Evolutionary conservation across 37 sponge, comb jelly and placozoan genomes (phyloP).

Genomic region (Haliclona indistincta): DNA sequence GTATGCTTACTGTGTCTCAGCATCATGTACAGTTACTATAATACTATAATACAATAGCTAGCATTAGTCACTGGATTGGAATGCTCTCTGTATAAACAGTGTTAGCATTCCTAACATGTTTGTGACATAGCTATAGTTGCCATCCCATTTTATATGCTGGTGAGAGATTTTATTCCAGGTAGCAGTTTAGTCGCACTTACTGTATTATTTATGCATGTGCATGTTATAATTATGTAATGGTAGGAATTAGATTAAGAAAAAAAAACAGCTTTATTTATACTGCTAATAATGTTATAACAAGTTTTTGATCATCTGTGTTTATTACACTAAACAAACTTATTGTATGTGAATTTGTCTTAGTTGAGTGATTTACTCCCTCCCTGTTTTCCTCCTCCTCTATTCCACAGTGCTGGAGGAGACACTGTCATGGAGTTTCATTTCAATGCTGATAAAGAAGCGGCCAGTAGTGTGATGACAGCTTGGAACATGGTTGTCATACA

Average conservation of each 20-base stretch:
- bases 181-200: too few species aligned
- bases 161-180: too few species aligned
- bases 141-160: too few species aligned
- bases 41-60: too few species aligned
- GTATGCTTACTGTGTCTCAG: too few species aligned
- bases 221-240: background rate
- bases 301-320: background rate
- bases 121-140: too few species aligned
- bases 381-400: background rate
- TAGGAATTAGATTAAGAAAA: background rate
- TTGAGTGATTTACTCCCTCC: background rate
- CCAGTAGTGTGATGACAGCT: constrained; percentile 19
- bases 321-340: background rate
- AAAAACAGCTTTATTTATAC: background rate
- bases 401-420: background rate
- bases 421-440: constrained; percentile 46
- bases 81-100: too few species aligned
- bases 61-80: too few species aligned
- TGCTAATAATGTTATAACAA: background rate
- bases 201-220: too few species aligned
- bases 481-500: constrained; percentile 49
- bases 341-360: background rate
- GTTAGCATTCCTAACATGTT: too few species aligned
- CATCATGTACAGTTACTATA: too few species aligned
- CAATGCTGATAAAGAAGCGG: constrained; percentile 10